phyloP scores from a whole-genome alignment of 2,888 invertebrate genomes.

The Gortyna flavago region DNA sequence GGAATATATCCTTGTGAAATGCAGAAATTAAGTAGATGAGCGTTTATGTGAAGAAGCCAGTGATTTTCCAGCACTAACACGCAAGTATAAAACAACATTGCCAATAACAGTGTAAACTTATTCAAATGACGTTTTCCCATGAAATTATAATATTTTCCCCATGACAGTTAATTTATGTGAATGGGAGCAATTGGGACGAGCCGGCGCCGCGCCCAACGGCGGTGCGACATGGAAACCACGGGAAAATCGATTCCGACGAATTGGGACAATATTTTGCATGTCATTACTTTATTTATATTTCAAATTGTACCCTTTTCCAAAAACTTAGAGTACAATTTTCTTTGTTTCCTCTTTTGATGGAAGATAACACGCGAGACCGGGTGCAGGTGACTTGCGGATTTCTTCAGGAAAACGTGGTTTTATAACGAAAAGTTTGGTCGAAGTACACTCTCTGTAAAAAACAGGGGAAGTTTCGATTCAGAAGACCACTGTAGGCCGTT shows the following conservation, averaged over 20 bases:
- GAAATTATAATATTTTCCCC: slow-evolving; percentile 49
- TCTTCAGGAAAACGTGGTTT: slow-evolving; percentile 51
- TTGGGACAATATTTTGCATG: slow-evolving; percentile 72
- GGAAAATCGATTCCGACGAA: slow-evolving; percentile 78
- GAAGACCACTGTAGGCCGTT: not conserved
- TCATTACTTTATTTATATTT: slow-evolving; percentile 44
- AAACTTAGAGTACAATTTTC: slow-evolving; percentile 46
- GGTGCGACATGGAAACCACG: slow-evolving; percentile 71
- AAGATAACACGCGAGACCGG: slow-evolving; percentile 67
- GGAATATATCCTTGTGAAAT: slow-evolving; percentile 9
- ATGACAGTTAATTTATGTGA: slow-evolving; percentile 54
- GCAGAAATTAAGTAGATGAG: not conserved
- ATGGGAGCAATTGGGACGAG: slow-evolving; percentile 59
- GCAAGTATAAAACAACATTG: slow-evolving; percentile 31
- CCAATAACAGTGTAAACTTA: slow-evolving; percentile 43
- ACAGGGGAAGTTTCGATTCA: not conserved
- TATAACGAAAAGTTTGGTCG: slow-evolving; percentile 33
- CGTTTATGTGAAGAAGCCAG: slow-evolving; percentile 2
- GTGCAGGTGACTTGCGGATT: slow-evolving; percentile 63
- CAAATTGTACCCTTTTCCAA: slow-evolving; percentile 38
- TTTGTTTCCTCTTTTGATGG: slow-evolving; percentile 50
- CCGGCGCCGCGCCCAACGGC: slow-evolving; percentile 65
- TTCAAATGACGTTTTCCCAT: slow-evolving; percentile 45
- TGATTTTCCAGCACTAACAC: slow-evolving; percentile 4
- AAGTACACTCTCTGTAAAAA: slow-evolving; percentile 14